These are phyloP conservation scores for Halcyon leucocephala DNA, from an alignment of 2,797 vertebrate genomes.

Conservation along the genomic window DNA sequence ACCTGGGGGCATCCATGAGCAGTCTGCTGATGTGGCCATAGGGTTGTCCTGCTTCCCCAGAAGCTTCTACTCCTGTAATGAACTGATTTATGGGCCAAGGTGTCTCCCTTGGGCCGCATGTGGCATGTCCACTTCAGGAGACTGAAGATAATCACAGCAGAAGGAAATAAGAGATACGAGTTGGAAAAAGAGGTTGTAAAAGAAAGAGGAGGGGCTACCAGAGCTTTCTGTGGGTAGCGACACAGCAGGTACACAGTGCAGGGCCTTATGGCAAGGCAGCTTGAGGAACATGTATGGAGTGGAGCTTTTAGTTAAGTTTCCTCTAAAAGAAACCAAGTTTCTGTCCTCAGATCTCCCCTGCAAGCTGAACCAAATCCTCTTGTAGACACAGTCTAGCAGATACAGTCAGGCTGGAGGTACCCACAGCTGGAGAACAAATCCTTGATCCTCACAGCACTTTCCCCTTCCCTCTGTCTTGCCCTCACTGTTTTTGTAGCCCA, in stretches of 20 bases:
- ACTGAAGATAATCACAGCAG: not conserved
- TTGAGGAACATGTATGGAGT: fast-evolving
- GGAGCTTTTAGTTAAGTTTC: not conserved
- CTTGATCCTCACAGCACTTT: not conserved
- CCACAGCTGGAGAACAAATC: not conserved
- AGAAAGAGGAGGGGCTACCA: not conserved
- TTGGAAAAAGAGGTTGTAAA: not conserved
- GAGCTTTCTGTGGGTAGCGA: not conserved
- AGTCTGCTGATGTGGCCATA: not conserved
- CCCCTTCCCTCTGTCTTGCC: not conserved
- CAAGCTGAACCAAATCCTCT: not conserved
- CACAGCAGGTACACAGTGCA: not conserved
- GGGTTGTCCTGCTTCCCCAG: not conserved
- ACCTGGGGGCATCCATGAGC: not conserved
- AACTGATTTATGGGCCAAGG: not conserved
- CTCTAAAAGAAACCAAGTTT: not conserved
- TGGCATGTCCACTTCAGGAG: not conserved
- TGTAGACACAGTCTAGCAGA: not conserved
- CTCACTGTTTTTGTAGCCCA: not conserved
- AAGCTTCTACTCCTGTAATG: not conserved
- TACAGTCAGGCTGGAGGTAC: not conserved
- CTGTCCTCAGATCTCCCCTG: not conserved
- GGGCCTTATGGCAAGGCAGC: not conserved
- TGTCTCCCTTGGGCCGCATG: not conserved
- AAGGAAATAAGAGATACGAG: not conserved